Conservation (phyloP, 2,113 vertebrate genomes). For the Vidua chalybeata region DNA sequence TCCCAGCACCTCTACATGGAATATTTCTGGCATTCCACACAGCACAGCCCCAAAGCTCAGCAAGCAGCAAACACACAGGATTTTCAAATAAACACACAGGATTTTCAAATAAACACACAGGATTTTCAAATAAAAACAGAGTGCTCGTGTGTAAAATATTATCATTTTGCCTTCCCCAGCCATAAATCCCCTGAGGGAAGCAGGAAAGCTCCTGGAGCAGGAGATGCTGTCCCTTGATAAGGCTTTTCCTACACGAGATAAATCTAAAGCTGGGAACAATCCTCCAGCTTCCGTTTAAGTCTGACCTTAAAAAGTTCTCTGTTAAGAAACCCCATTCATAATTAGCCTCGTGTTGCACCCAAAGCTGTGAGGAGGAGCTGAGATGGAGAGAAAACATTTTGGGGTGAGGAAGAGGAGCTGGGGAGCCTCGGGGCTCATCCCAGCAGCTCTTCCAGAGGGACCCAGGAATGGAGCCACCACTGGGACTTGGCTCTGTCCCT, state of each 20-base stretch:
- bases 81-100: background rate
- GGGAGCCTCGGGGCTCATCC: background rate
- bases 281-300: background rate
- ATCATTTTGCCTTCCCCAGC: background rate
- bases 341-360: background rate
- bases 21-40: background rate
- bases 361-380: background rate
- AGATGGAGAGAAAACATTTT: background rate
- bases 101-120: too few relatives aligned
- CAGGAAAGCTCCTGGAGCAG: background rate
- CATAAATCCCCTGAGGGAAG: background rate
- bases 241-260: background rate
- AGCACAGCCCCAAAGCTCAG: background rate
- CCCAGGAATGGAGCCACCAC: background rate
- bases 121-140: fast-evolving
- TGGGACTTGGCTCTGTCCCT: background rate
- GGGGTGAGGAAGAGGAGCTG: background rate
- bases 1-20: fast-evolving
- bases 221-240: background rate
- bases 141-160: background rate
- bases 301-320: background rate
- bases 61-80: background rate
- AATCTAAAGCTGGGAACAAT: background rate
- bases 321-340: background rate
- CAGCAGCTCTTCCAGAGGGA: background rate